Percentiles rank a stretch among this genome's conserved stretches.
Evolutionary conservation across 2,888 invertebrate species (phyloP).

Genomic region (Ennomos quercinarius): DNA sequence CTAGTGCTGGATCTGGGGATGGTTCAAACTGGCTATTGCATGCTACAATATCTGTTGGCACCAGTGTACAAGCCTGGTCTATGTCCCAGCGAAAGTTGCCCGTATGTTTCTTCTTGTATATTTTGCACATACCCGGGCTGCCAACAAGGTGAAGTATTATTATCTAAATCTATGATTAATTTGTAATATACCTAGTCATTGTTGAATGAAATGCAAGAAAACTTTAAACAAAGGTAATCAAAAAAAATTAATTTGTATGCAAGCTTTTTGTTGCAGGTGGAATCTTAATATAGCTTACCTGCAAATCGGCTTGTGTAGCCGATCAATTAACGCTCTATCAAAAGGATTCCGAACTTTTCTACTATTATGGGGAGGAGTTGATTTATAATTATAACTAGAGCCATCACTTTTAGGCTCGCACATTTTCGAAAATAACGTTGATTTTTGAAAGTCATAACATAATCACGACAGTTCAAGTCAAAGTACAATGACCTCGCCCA

Average conservation of each 20-base stretch:
- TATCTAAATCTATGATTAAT: neutral
- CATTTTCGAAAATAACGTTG: constrained; percentile 79
- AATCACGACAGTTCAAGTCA: too few species aligned
- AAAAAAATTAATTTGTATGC: neutral
- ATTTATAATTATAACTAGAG: constrained; percentile 63
- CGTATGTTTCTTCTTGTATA: constrained; percentile 71
- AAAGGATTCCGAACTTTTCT: constrained; percentile 88
- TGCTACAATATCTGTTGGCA: constrained; percentile 89
- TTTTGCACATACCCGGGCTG: constrained; percentile 83
- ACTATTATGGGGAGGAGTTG: constrained; percentile 71
- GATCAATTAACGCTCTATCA: constrained; percentile 87
- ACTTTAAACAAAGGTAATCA: neutral
- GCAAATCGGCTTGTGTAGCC: constrained; percentile 88
- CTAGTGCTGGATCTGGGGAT: constrained; percentile 86
- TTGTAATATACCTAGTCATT: neutral
- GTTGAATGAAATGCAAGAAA: too few species aligned
- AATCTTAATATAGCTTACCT: constrained; percentile 76
- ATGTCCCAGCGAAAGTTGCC: constrained; percentile 87
- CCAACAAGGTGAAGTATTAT: constrained; percentile 4
- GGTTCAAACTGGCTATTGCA: constrained; percentile 87
- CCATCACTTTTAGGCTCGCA: constrained; percentile 66
- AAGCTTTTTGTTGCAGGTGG: neutral
- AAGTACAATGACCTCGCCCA: too few species aligned
- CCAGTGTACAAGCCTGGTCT: constrained; percentile 88
- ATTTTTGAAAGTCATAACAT: constrained; percentile 30